A percentile compares a stretch with the other conserved stretches of the same genome.
Conservation (phyloP, 2,113 vertebrate genomes). For the Anoura caudifer region DNA sequence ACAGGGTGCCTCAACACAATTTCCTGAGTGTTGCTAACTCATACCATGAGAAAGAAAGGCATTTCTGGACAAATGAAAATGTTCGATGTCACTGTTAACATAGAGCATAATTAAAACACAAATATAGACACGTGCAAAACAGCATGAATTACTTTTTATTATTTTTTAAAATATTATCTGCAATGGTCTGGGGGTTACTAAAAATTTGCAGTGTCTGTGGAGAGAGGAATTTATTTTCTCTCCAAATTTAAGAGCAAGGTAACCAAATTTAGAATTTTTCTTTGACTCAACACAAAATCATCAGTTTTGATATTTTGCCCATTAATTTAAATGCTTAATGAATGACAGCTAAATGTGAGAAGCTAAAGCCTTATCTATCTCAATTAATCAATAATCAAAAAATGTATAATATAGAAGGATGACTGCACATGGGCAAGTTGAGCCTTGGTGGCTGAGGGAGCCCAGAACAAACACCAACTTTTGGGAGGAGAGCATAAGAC, state of each 20-base stretch:
- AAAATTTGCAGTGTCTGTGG: neutral
- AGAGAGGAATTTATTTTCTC: neutral
- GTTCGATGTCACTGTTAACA: neutral
- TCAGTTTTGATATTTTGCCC: neutral
- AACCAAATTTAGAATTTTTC: neutral
- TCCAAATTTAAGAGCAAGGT: neutral
- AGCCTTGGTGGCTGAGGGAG: too few relatives aligned
- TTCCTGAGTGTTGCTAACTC: neutral
- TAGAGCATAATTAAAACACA: neutral
- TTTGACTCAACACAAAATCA: neutral
- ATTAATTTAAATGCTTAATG: neutral
- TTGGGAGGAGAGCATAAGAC: neutral
- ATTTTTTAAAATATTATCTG: neutral
- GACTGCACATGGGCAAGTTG: too few relatives aligned
- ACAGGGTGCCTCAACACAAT: neutral
- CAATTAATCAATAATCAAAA: neutral
- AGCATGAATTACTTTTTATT: neutral
- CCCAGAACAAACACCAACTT: rapidly evolving
- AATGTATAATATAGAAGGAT: neutral
- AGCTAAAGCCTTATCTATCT: neutral
- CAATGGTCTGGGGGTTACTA: neutral
- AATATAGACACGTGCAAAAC: neutral
- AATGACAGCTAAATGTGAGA: neutral
- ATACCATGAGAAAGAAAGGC: neutral
- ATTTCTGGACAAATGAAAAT: neutral